Conservation (phyloP, 2,888 invertebrate species). For the Portevinia maculata region DNA sequence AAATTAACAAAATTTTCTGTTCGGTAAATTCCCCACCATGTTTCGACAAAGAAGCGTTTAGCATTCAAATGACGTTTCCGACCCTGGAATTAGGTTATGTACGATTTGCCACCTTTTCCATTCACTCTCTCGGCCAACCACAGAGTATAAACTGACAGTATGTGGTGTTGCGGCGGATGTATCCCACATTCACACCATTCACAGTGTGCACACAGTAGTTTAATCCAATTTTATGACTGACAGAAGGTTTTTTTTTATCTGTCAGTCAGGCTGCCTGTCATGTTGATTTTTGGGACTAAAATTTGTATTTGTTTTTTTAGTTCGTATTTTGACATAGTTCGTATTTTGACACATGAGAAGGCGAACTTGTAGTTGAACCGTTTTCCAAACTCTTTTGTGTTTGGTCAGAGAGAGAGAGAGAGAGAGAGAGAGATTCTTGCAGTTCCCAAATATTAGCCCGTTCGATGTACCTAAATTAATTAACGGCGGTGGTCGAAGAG, state of each 20-base stretch:
- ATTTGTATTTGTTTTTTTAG: conserved; percentile 57
- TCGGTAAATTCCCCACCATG: conserved; percentile 52
- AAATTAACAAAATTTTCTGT: conserved; percentile 74
- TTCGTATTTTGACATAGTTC: background rate
- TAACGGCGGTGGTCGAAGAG: conserved; percentile 22
- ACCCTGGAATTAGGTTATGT: conserved; percentile 71
- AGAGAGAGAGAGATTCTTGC: conserved; percentile 8
- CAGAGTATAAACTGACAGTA: background rate
- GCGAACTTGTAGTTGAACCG: background rate
- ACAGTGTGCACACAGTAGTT: conserved; percentile 45
- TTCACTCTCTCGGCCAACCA: conserved; percentile 5
- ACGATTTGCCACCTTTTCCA: conserved; percentile 53
- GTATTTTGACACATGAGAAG: conserved; percentile 1
- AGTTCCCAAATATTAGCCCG: conserved; percentile 63
- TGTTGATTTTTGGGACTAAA: conserved; percentile 60
- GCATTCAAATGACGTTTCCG: conserved; percentile 69
- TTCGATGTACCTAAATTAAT: conserved; percentile 50
- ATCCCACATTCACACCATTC: conserved; percentile 53
- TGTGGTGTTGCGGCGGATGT: conserved; percentile 4
- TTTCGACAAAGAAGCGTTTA: conserved; percentile 49
- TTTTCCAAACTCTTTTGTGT: conserved; percentile 2
- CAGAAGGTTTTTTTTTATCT: conserved; percentile 46
- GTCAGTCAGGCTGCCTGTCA: conserved; percentile 66
- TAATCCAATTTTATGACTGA: conserved; percentile 68
- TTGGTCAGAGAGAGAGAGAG: conserved; percentile 27